Conservation (phyloP, 2,888 invertebrate genomes). For the Drymonia ruficornis region DNA sequence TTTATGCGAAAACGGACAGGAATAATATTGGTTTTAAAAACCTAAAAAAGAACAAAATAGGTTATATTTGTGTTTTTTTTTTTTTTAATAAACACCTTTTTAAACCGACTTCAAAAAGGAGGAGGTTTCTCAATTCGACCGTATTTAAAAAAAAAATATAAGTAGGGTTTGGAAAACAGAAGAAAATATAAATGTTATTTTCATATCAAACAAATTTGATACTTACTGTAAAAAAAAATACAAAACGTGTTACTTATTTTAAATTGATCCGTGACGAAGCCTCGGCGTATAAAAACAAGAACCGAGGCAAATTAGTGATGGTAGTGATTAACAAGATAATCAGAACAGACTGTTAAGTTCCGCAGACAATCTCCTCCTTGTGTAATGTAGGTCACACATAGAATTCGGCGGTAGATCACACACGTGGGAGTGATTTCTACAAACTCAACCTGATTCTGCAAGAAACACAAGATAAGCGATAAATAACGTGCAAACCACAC, state of each 20-base stretch:
- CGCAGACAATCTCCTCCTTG: conserved; percentile 48
- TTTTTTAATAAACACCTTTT: no score
- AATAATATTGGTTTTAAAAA: no score
- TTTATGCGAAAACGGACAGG: no score
- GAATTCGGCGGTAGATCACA: conserved; percentile 35
- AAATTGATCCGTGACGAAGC: background rate
- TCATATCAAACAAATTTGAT: background rate
- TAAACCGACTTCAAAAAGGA: no score
- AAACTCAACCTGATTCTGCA: conserved; percentile 42
- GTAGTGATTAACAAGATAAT: conserved; percentile 47
- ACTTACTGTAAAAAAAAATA: no score
- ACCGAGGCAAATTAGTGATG: conserved; percentile 29
- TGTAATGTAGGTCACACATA: conserved; percentile 48
- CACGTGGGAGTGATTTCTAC: conserved; percentile 37
- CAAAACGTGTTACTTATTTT: no score
- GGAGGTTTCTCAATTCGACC: no score
- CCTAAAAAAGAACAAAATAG: no score
- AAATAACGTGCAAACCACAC: conserved; percentile 30
- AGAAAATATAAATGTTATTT: conserved; percentile 6
- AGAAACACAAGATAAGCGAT: conserved; percentile 31
- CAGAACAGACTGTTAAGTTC: conserved; percentile 41
- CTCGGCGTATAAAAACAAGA: background rate
- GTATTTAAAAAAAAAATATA: no score
- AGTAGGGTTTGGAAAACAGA: conserved; percentile 9
- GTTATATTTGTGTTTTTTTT: no score